Evolutionary conservation across 2,113 vertebrate species (phyloP).

Genomic region (Centrocercus urophasianus): DNA sequence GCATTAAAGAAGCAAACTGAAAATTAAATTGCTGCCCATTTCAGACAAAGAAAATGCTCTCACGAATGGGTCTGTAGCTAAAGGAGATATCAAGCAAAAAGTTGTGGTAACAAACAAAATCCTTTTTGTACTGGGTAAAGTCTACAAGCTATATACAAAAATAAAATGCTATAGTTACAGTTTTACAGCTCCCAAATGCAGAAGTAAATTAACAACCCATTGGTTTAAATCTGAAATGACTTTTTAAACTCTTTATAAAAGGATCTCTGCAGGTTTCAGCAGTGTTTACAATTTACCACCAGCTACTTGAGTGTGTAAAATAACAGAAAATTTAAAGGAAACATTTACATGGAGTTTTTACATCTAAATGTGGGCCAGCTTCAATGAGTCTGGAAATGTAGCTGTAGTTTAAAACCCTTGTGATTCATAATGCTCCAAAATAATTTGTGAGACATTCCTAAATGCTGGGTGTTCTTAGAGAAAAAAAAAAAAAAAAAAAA

Average conservation of each 20-base stretch:
- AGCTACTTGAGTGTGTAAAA: background rate
- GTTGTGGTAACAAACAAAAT: conserved; percentile 32
- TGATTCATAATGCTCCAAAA: background rate
- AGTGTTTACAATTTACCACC: conserved; percentile 31
- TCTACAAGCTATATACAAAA: background rate
- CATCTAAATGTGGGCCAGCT: background rate
- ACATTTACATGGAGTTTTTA: background rate
- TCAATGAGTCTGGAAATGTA: conserved; percentile 5
- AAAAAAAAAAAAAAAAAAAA: background rate
- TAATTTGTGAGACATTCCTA: background rate
- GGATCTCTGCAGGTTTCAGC: conserved; percentile 24
- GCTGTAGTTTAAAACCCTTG: background rate
- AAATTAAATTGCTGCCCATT: conserved; percentile 61
- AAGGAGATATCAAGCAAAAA: conserved; percentile 40
- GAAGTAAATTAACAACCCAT: conserved; percentile 32
- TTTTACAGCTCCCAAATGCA: background rate
- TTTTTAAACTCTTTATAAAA: conserved; percentile 49
- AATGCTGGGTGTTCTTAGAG: background rate
- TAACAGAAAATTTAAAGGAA: conserved; percentile 2
- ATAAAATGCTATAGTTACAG: background rate
- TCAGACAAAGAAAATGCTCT: conserved; percentile 50
- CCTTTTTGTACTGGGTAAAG: conserved; percentile 14
- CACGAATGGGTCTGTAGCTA: conserved; percentile 44
- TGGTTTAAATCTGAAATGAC: background rate
- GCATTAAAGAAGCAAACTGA: conserved; percentile 40